Conservation (phyloP, 2,113 vertebrate genomes). For the Tetrax tetrax region DNA sequence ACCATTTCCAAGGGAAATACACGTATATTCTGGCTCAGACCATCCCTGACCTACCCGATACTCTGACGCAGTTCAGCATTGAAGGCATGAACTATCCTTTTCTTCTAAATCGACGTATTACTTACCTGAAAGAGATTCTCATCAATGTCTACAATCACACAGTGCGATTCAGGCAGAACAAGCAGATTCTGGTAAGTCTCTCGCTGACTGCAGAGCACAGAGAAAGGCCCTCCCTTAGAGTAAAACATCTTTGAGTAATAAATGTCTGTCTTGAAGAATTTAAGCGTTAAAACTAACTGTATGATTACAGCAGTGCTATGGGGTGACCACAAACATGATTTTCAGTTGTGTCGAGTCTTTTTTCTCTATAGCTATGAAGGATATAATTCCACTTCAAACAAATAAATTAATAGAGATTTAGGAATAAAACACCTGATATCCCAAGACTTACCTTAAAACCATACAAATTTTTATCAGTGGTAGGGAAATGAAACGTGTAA, state of each 20-base stretch:
- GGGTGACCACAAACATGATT: background rate
- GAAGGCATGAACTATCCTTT: slow-evolving; percentile 68
- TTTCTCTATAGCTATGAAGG: background rate
- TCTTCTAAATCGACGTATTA: background rate
- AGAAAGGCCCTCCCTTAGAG: background rate
- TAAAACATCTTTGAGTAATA: background rate
- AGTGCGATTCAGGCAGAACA: slow-evolving; percentile 73
- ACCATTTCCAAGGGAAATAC: slow-evolving; percentile 77
- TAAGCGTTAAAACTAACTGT: background rate
- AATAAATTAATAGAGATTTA: background rate
- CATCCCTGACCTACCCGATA: slow-evolving; percentile 57
- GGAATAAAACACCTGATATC: background rate
- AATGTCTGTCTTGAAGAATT: background rate
- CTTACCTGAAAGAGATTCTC: slow-evolving; percentile 70
- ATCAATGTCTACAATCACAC: slow-evolving; percentile 82
- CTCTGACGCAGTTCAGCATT: slow-evolving; percentile 76
- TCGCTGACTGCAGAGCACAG: background rate
- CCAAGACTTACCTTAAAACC: background rate
- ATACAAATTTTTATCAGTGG: background rate
- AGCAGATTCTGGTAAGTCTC: slow-evolving; percentile 75
- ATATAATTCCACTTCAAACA: background rate
- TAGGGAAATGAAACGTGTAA: background rate
- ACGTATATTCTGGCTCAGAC: slow-evolving; percentile 78
- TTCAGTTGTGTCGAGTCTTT: background rate
- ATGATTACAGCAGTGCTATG: background rate